A percentile compares a stretch with the other conserved stretches of the same genome.
phyloP scores from a whole-genome alignment of 2,113 vertebrate species.

The crab-eating macaque (Macaca fascicularis) region T2T-MFA8v1.1 NC_088395.1:120770501-120771000 shows the following conservation, averaged over 20 bases:
- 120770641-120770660: background rate
- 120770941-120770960: background rate
- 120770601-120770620: background rate
- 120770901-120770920: background rate
- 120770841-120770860: background rate
- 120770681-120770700: background rate
- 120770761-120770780: background rate
- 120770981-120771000: background rate
- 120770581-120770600: background rate
- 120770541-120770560: background rate
- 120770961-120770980: background rate
- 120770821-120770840: background rate
- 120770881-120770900: background rate
- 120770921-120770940: background rate
- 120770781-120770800: background rate
- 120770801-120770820: background rate
- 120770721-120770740: background rate
- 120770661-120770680: background rate
- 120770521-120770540: background rate
- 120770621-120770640: background rate
- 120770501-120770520: background rate
- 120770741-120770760: background rate
- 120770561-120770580: background rate
- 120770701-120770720: background rate
- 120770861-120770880: background rate